Evolutionary conservation across 2,797 vertebrate genomes (phyloP).

Genomic region (Bradypodion ventrale): DNA sequence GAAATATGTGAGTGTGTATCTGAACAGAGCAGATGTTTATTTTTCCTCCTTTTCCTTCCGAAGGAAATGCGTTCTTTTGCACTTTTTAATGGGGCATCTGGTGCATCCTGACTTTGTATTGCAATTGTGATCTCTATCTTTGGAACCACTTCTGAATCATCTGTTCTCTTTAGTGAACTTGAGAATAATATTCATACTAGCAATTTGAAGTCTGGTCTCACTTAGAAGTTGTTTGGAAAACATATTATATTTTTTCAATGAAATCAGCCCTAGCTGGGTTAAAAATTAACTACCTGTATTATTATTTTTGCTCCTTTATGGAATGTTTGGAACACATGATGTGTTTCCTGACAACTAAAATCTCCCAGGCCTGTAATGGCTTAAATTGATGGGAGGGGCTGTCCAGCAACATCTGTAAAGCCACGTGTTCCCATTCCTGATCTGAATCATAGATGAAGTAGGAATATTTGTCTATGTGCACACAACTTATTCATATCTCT

Average conservation of each 20-base stretch:
- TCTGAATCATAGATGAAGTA: background rate
- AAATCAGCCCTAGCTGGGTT: background rate
- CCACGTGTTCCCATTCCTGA: background rate
- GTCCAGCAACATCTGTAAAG: background rate
- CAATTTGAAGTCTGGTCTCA: background rate
- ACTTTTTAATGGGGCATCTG: background rate
- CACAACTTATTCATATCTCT: background rate
- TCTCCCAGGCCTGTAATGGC: background rate
- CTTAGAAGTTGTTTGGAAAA: background rate
- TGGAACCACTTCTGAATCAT: background rate
- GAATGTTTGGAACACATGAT: background rate
- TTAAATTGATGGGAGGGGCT: background rate
- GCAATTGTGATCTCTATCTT: background rate
- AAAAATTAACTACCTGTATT: background rate
- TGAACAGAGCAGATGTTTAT: background rate
- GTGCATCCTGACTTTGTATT: background rate
- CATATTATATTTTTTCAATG: background rate
- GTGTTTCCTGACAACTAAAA: background rate
- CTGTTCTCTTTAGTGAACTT: background rate
- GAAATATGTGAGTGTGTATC: fast-evolving
- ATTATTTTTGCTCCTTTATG: background rate
- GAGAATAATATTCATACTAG: background rate
- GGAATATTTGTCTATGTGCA: background rate
- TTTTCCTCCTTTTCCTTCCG: background rate
- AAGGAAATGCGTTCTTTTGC: background rate